Evolutionary conservation across 2,888 invertebrate species (phyloP).

Genomic region (Sminthurides aquaticus): DNA sequence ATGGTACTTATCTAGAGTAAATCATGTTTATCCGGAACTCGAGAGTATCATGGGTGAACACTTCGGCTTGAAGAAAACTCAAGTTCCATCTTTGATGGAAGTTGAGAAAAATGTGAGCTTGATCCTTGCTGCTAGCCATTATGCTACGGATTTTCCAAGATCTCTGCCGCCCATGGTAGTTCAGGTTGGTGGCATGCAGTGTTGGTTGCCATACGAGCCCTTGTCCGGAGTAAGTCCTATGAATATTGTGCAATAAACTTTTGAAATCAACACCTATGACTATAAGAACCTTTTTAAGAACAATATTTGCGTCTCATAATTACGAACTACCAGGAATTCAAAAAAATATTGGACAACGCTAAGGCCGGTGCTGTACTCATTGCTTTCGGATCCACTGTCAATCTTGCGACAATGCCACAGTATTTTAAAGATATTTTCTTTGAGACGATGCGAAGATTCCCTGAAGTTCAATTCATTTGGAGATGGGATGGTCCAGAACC

Average conservation of each 20-base stretch:
- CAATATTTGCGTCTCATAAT: neutral
- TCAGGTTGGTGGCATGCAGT: slow-evolving; percentile 28
- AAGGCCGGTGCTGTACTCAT: slow-evolving; percentile 30
- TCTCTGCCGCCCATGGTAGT: slow-evolving; percentile 23
- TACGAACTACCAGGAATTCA: slow-evolving; percentile 17
- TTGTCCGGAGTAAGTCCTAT: slow-evolving; percentile 7
- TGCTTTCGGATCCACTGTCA: slow-evolving; percentile 25
- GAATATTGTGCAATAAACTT: neutral
- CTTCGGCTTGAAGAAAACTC: slow-evolving; percentile 8
- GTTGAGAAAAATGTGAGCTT: slow-evolving; percentile 21
- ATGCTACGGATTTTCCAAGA: slow-evolving; percentile 22
- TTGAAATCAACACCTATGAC: neutral
- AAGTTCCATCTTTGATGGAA: slow-evolving; percentile 17
- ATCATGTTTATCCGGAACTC: slow-evolving; percentile 22
- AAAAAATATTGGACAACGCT: slow-evolving; percentile 28
- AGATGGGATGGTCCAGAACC: slow-evolving; percentile 33
- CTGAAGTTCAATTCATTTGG: slow-evolving; percentile 36
- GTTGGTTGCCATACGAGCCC: slow-evolving; percentile 17
- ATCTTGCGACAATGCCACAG: slow-evolving; percentile 22
- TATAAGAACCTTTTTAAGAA: neutral
- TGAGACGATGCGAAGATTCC: slow-evolving; percentile 23
- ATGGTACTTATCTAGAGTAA: slow-evolving; percentile 10
- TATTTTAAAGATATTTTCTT: slow-evolving; percentile 24
- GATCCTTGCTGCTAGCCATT: slow-evolving; percentile 23
- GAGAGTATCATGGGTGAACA: slow-evolving; percentile 14